Evolutionary conservation across 2,113 vertebrate species (phyloP), one percentile per base, ranked within the genome.

Genomic region (Lynx canadensis): DNA sequence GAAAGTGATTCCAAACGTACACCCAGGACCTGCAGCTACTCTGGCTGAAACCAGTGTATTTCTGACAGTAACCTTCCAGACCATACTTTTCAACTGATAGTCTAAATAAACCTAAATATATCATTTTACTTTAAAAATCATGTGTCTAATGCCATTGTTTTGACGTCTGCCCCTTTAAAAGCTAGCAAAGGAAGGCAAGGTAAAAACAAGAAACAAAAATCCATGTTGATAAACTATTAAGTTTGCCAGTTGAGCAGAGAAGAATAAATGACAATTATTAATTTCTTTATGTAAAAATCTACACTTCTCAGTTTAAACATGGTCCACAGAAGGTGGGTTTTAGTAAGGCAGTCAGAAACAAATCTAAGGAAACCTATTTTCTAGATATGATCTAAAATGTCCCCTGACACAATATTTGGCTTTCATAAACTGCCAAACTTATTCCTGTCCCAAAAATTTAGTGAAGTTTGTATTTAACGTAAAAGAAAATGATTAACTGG

Each of bases 241-340:
- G 66, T 23, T 65, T 96, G 23, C 68, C 76, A 81, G 55, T 1
- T 93, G 74, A 82, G 5, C 38, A 93, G 27, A 84, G 36, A 93
- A 89, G 52, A 94, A 94, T 57, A 90, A 94, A 82, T 79, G 27
- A 91, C 29, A 90, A 84, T 52, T 78, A 89, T 84, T 93, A 79
- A 45, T 50, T 63, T 93, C 29, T n/a, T 95, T 82, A 78, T 68
- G 14, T 27, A n/a, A 74, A 36, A 81, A 74, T 41, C 19, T 83
- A 3, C 52, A 87, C 73, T 95, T 95, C 21, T 97, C 57, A 84
- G 88, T 80, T 90, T 88, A 90, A 93, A 96, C 45, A 91, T 1
- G 31, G 38, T n/a, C 31, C 31, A 93, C 27, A 55, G 18, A 71
- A 15, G 7, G 19, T 65, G 38, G n/a, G 48, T 91, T 90, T 91